Percentiles rank a stretch among this genome's conserved stretches.
These are phyloP conservation scores for Notolepis coatsorum DNA, from an alignment of 2,797 vertebrate genomes.

Conservation along the genomic window DNA sequence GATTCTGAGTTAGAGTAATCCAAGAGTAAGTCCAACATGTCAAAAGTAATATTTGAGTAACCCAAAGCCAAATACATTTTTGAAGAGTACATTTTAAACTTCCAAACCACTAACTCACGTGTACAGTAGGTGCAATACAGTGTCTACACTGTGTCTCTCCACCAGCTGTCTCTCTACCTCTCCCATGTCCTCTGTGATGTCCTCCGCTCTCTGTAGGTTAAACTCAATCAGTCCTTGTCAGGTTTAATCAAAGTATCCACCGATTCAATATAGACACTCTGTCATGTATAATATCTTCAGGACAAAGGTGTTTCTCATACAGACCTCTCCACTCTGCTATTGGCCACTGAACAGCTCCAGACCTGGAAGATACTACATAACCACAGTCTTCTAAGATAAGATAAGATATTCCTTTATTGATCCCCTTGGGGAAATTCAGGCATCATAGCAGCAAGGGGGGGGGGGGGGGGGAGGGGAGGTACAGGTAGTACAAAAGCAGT, in stretches of 20 bases:
- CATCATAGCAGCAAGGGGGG: no score
- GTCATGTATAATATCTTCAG: constrained; percentile 53
- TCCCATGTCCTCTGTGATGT: constrained; percentile 48
- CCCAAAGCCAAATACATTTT: no score
- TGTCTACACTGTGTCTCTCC: neutral
- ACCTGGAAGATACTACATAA: no score
- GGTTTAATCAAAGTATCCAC: constrained; percentile 81
- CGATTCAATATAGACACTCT: constrained; percentile 75
- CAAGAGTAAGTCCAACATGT: neutral
- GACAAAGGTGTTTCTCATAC: constrained; percentile 48
- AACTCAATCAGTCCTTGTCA: constrained; percentile 83
- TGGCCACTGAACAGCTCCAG: constrained; percentile 26
- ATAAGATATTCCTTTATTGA: no score
- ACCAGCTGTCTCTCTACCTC: constrained; percentile 1
- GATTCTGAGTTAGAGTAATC: neutral
- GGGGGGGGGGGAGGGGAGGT: no score
- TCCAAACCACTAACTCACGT: neutral
- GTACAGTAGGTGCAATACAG: neutral
- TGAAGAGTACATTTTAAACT: neutral
- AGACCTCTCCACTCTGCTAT: constrained; percentile 43
- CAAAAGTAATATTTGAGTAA: neutral
- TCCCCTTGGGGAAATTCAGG: no score
- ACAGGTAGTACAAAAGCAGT: no score
- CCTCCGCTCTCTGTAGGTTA: constrained; percentile 65
- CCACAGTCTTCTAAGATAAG: no score